phyloP scores from a whole-genome alignment of 1,140 invertebrate species.

The Aphaenogaster ashmeadi region DNA sequence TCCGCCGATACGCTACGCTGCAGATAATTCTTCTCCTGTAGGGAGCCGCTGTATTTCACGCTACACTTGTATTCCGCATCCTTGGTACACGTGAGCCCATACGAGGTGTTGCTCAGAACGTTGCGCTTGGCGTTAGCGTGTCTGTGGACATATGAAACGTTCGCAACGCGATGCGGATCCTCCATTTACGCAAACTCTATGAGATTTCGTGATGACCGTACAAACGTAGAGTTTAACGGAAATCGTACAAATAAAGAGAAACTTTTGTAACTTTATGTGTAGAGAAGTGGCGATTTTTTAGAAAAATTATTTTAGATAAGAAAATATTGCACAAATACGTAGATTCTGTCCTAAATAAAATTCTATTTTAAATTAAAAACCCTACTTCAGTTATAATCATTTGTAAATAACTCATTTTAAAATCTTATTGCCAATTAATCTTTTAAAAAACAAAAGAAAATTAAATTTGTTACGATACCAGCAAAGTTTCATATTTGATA shows the following conservation, averaged over 20 bases:
- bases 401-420: neutral
- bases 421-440: neutral
- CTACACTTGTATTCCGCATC: slow-evolving; percentile 78
- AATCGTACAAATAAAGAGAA: neutral
- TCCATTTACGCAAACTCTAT: slow-evolving; percentile 56
- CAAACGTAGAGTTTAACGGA: neutral
- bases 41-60: slow-evolving; percentile 72
- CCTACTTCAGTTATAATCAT: neutral
- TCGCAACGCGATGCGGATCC: slow-evolving; percentile 46
- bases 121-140: slow-evolving; percentile 72
- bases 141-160: slow-evolving; percentile 63
- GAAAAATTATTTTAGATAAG: neutral
- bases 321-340: neutral
- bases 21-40: slow-evolving; percentile 76
- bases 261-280: neutral
- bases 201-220: slow-evolving; percentile 17
- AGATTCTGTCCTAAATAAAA: neutral
- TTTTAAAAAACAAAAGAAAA: neutral
- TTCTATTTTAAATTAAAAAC: neutral
- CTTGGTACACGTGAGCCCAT: slow-evolving; percentile 68
- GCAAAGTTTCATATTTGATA: neutral
- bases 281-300: neutral
- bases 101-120: slow-evolving; percentile 77
- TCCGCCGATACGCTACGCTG: slow-evolving; percentile 84
- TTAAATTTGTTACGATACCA: neutral